These are phyloP conservation scores for Agrochola litura DNA, from an alignment of 2,888 invertebrate genomes.

Conservation along the genomic window DNA sequence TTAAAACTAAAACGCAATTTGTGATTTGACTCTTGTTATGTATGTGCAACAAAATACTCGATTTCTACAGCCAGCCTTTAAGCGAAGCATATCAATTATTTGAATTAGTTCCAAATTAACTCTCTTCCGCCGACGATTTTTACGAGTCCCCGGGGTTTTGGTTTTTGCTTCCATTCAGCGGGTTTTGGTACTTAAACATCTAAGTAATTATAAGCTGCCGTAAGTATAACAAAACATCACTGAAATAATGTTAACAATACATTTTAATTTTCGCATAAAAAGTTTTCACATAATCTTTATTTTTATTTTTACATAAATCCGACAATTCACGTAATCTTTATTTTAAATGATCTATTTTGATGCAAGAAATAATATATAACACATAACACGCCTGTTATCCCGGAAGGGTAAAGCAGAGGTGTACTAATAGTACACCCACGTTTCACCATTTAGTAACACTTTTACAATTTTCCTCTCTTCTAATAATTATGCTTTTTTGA, in stretches of 20 bases:
- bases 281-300: neutral
- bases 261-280: neutral
- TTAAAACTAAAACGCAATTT: no score
- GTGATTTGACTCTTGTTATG: no score
- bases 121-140: slow-evolving; percentile 29
- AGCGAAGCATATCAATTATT: slow-evolving; percentile 18
- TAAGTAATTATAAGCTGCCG: neutral
- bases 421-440: no score
- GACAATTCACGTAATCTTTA: neutral
- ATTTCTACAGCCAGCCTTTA: neutral
- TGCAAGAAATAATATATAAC: neutral
- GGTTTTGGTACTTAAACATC: neutral
- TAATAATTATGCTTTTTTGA: slow-evolving; percentile 1
- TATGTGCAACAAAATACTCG: neutral
- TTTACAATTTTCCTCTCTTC: neutral
- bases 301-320: no score
- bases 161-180: neutral
- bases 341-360: neutral
- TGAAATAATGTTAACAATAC: neutral
- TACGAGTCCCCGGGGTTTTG: slow-evolving; percentile 27
- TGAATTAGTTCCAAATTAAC: slow-evolving; percentile 37
- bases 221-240: neutral
- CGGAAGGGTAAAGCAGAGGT: no score
- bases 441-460: neutral
- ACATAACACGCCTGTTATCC: no score